Percentiles rank a stretch among this genome's conserved stretches.
Evolutionary conservation across 2,888 invertebrate species (phyloP).

Genomic region (Seladonia tumulorum): DNA sequence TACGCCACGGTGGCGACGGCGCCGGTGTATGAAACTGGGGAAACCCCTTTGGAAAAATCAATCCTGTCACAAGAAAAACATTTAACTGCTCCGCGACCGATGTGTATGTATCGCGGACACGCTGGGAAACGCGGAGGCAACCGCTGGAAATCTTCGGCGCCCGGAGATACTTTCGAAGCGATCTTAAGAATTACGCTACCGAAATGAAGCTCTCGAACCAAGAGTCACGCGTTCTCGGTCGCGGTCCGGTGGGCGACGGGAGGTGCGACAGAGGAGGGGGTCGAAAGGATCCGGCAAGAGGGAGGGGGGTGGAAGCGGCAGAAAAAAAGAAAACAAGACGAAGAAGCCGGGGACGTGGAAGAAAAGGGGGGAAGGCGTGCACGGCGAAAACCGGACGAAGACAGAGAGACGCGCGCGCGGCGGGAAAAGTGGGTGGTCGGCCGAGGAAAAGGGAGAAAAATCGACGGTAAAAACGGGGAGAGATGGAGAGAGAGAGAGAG

Average conservation of each 20-base stretch:
- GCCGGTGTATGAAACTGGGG: not conserved
- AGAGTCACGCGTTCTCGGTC: slow-evolving; percentile 37
- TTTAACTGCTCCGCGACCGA: not conserved
- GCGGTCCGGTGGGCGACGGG: slow-evolving; percentile 26
- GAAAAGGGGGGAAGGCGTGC: slow-evolving; percentile 50
- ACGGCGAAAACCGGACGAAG: slow-evolving; percentile 46
- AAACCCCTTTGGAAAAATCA: slow-evolving; percentile 6
- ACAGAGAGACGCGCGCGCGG: slow-evolving; percentile 40
- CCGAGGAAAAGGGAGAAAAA: slow-evolving; percentile 47
- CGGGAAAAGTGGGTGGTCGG: slow-evolving; percentile 48
- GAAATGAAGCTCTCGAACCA: slow-evolving; percentile 26
- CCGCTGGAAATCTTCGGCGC: not conserved
- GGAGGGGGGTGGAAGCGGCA: slow-evolving; percentile 7
- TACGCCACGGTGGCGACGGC: not conserved
- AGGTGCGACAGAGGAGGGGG: slow-evolving; percentile 34
- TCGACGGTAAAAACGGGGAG: slow-evolving; percentile 48
- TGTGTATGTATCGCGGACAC: not conserved
- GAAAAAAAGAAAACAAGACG: slow-evolving; percentile 22
- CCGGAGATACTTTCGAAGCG: not conserved
- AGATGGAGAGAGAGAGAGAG: slow-evolving; percentile 31
- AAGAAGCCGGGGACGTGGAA: slow-evolving; percentile 45
- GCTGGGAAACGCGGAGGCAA: not conserved
- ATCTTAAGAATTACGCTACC: slow-evolving; percentile 8
- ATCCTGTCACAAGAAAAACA: not conserved
- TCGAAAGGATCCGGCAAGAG: not conserved